phyloP scores from a whole-genome alignment of 2,113 vertebrate species.

The Pyrgilauda ruficollis region DNA sequence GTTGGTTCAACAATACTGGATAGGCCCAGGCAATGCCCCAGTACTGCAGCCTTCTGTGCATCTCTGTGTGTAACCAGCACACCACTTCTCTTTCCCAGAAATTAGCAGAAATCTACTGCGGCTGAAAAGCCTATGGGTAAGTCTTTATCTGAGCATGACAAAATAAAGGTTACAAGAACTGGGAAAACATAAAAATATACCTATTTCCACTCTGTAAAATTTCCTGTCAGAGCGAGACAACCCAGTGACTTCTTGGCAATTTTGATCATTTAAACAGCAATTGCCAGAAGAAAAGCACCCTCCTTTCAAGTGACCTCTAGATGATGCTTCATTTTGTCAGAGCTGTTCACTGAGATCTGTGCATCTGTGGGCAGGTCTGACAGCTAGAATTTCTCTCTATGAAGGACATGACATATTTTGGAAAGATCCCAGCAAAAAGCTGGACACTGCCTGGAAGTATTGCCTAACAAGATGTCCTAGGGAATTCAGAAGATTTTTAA shows the following conservation, averaged over 20 bases:
- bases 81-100: background rate
- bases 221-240: background rate
- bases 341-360: accelerated
- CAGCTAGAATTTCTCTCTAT: background rate
- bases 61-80: background rate
- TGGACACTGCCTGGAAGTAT: background rate
- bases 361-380: background rate
- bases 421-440: background rate
- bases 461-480: background rate
- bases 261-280: background rate
- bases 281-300: background rate
- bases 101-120: background rate
- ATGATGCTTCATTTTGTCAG: background rate
- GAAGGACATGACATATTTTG: background rate
- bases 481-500: background rate
- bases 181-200: background rate
- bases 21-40: background rate
- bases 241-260: background rate
- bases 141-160: background rate
- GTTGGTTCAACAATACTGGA: background rate
- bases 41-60: background rate
- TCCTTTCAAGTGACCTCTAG: background rate
- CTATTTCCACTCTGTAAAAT: background rate
- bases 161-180: background rate
- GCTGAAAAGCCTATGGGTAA: background rate